Evolutionary conservation across 2,888 invertebrate genomes (phyloP).

Genomic region (Hololepta plana): DNA sequence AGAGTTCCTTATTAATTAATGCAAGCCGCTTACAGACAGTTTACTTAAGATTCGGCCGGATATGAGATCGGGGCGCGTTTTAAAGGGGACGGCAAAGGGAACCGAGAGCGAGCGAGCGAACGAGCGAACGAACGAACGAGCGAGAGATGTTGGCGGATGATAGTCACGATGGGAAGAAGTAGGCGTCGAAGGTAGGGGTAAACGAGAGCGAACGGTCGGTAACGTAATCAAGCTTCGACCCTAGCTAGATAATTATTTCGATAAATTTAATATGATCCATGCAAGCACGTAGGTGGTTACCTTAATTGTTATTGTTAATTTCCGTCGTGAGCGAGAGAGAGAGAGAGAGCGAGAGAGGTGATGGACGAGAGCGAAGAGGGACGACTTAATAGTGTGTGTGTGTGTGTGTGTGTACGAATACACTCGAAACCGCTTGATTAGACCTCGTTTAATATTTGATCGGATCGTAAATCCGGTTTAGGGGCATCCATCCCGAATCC

Average conservation of each 20-base stretch:
- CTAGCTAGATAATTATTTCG: conserved; percentile 26
- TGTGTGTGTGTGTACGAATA: conserved; percentile 11
- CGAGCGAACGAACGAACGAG: too few relatives aligned
- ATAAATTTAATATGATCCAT: conserved; percentile 27
- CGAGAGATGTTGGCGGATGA: conserved; percentile 1
- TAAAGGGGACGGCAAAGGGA: too few relatives aligned
- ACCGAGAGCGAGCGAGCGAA: too few relatives aligned
- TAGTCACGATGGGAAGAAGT: conserved; percentile 3
- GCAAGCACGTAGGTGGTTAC: conserved; percentile 23
- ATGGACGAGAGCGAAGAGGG: too few relatives aligned
- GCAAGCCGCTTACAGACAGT: conserved; percentile 28
- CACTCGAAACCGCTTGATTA: conserved; percentile 15
- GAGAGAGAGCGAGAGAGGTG: too few relatives aligned
- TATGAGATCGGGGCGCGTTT: conserved; percentile 17
- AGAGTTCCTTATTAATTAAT: conserved; percentile 30
- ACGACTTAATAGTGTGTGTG: conserved; percentile 14
- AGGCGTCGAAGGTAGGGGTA: too few relatives aligned
- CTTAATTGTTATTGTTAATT: conserved; percentile 28
- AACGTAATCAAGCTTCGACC: conserved; percentile 21
- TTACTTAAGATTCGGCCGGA: conserved; percentile 26
- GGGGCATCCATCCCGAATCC: conserved; percentile 6
- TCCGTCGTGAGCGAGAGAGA: conserved; percentile 16
- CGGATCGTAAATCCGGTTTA: conserved; percentile 13
- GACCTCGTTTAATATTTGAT: conserved; percentile 17
- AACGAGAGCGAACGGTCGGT: conserved; percentile 13